A percentile compares a stretch with the other conserved stretches of the same genome.
Conservation (phyloP, 92 coral and sea anemone species). For the Siderastrea siderea region DNA sequence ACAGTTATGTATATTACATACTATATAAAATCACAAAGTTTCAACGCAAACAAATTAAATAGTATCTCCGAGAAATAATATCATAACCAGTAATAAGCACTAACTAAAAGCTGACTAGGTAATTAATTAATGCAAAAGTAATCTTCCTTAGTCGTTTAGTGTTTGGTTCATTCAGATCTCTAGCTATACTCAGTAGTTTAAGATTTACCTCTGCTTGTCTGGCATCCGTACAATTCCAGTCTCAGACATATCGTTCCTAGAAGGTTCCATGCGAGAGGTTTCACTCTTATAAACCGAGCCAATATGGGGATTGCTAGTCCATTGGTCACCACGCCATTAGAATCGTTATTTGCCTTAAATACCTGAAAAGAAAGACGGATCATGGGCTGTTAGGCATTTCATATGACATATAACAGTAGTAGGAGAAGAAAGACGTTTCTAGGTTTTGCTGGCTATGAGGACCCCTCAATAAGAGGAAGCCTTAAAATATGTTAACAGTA, state of each 20-base stretch:
- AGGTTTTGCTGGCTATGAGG: too few relatives aligned
- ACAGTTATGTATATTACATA: too few relatives aligned
- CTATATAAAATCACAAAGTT: too few relatives aligned
- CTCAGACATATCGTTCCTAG: conserved; percentile 65
- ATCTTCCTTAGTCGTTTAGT: too few relatives aligned
- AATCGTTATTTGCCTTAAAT: conserved; percentile 64
- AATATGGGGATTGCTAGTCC: conserved; percentile 30
- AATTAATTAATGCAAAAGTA: too few relatives aligned
- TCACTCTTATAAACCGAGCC: conserved; percentile 63
- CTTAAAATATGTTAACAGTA: too few relatives aligned
- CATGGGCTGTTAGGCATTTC: background rate
- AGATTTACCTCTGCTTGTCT: conserved; percentile 56
- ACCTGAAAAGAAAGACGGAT: conserved; percentile 28
- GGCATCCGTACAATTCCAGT: conserved; percentile 75
- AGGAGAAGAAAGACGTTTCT: background rate
- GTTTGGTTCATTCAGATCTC: too few relatives aligned
- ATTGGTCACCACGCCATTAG: conserved; percentile 48
- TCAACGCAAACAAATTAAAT: too few relatives aligned
- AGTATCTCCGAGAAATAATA: too few relatives aligned
- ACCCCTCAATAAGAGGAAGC: too few relatives aligned
- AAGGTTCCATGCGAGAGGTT: conserved; percentile 63
- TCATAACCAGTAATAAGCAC: too few relatives aligned
- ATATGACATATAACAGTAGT: background rate
- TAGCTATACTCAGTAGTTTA: background rate
- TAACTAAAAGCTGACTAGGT: too few relatives aligned